A percentile compares a stretch with the other conserved stretches of the same genome.
phyloP scores from a whole-genome alignment of 2,113 vertebrate genomes.

The Deroptyus accipitrinus region DNA sequence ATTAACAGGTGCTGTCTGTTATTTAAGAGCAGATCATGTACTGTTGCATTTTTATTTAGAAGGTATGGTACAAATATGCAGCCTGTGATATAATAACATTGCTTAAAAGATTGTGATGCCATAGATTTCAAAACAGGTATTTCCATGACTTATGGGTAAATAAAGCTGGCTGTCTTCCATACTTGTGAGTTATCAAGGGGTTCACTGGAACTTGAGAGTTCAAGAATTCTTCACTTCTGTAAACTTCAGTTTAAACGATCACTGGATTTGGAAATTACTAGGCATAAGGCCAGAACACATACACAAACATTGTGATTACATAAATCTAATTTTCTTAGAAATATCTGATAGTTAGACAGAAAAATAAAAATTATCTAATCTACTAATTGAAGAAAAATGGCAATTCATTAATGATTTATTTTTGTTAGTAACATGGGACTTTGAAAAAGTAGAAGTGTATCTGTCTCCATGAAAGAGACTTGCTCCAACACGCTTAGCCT shows the following conservation, averaged over 20 bases:
- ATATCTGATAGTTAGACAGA: neutral
- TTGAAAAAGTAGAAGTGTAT: neutral
- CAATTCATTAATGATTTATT: neutral
- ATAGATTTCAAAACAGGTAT: neutral
- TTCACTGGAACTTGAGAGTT: neutral
- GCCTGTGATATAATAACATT: neutral
- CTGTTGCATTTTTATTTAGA: neutral
- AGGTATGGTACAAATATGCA: neutral
- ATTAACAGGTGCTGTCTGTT: neutral
- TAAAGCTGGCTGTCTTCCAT: neutral
- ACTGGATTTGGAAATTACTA: neutral
- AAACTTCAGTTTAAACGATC: neutral
- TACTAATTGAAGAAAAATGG: neutral
- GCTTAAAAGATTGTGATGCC: neutral
- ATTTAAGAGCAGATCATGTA: neutral
- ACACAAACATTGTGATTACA: neutral
- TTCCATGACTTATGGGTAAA: neutral
- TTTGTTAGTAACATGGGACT: neutral
- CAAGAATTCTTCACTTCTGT: neutral
- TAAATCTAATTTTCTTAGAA: neutral
- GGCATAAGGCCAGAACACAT: neutral
- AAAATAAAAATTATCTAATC: neutral
- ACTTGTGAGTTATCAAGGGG: neutral
- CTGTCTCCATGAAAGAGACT: neutral
- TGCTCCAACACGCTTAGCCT: neutral